These are phyloP conservation scores for Lampris incognitus DNA, from an alignment of 2,113 vertebrate genomes.

Conservation along the genomic window DNA sequence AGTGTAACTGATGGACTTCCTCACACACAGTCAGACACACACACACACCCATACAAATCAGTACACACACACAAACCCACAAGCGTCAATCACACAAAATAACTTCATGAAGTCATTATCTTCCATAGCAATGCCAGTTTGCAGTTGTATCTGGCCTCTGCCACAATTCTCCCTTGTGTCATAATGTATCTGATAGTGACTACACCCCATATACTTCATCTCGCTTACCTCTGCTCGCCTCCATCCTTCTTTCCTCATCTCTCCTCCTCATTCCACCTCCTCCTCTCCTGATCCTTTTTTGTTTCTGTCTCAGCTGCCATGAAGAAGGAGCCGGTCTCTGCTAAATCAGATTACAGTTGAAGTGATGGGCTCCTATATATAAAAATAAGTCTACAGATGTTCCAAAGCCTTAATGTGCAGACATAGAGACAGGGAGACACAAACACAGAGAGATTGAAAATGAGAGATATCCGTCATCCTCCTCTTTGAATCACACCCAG, in stretches of 20 bases:
- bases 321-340: conserved; percentile 36
- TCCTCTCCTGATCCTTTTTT: neutral
- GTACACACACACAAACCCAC: conserved; percentile 15
- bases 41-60: neutral
- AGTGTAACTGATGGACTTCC: neutral
- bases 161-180: conserved; percentile 55
- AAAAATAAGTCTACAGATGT: neutral
- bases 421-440: conserved; percentile 2
- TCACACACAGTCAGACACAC: conserved; percentile 17
- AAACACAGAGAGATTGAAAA: neutral
- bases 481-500: conserved; percentile 24
- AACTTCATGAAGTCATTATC: neutral
- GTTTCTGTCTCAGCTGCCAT: conserved; percentile 30
- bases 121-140: conserved; percentile 16
- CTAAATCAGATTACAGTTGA: conserved; percentile 29
- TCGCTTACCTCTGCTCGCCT: neutral
- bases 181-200: conserved; percentile 66
- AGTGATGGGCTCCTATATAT: conserved; percentile 8
- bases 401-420: neutral
- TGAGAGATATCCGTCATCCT: conserved; percentile 20
- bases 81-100: conserved; percentile 3
- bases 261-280: conserved; percentile 33
- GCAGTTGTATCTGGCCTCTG: neutral
- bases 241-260: conserved; percentile 20
- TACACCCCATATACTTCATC: conserved; percentile 40